Base-by-base conservation (phyloP, 2,797 vertebrate genomes). In the Enteromius argenteus region DNA sequence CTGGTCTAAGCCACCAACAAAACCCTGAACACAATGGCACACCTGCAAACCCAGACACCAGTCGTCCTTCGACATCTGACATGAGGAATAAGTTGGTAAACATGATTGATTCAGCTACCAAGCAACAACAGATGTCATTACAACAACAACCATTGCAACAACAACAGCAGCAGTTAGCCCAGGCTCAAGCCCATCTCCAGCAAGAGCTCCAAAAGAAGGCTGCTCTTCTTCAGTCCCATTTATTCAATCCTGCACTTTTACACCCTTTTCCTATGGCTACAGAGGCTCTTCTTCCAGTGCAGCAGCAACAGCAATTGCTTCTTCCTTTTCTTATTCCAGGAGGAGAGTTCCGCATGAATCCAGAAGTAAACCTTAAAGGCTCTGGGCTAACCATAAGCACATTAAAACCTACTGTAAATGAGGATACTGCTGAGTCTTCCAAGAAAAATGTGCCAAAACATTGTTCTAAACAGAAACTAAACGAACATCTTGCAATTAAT, bases 251-350 rank as follows among this genome's bases (percentile, higher is more conserved):
- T 74, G 94, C 96, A 67, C 95, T 98, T 88, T 90, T 99, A 10
- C 97, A 98, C 1, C 97, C 98, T 90, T 96, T 99, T 86, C 96
- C 98, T 0, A 95, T 99, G 92, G 96, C 96, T 68, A 93, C 96
- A 0, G 98, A 99, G 88, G 96, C 96, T 80, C 94, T 99, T 78
- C 91, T 97, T 86, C 94, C 97, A 92, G 91, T 97, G 53, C 96
- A 97, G 88, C 96, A 99, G 89, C 98, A 99, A 89, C 98, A 99
- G 89, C 98, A 99, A 83, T 95, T 99, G 84, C 92, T 99, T 79
- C 95, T 99, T 78, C 98, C 98, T 0, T 99, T 99, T 93, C 98
- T 98, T 81, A 96, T 99, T 89, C 96, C 98, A 60, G 98, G 96
- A 5, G 92, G 97, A 0, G 98, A 99, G 87, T 97, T 99, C 91